Evolutionary conservation across 2,113 vertebrate genomes (phyloP), one percentile per base, ranked within the genome.

Genomic region (Spheniscus mendiculus): DNA sequence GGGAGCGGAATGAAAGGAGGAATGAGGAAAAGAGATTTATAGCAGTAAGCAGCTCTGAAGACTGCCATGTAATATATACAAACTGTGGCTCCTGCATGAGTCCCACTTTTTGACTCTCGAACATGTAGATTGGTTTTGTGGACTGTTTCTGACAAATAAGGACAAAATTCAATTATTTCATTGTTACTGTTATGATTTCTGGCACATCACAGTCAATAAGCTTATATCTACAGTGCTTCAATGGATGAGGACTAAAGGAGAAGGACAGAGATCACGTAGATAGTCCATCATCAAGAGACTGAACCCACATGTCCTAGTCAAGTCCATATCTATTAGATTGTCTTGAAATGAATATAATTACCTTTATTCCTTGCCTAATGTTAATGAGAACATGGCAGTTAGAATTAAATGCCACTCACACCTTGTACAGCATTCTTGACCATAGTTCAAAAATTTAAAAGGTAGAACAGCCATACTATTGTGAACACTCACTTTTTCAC

Each of bases 251-350:
- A 81, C 29, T 72, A 69, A 92, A 67, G 13, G 6, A 49, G 87
- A 83, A 92, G 25, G 32, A 71, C 13, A 21, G n/a, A 76, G 30
- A 61, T 32, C 3, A 53, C 4, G 1, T 3, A 55, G 32, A 42
- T 89, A 52, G 23, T 42, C 38, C 15, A 32, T 26, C 0, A 0
- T 17, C 6, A 42, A 66, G 8, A 70, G 10, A 65, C 15, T 66
- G 78, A 96, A 56, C 7, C 1, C 36, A 61, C 32, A n/a, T 29
- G 30, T 70, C 38, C 32, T 70, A 69, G 44, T 53, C 30, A 83
- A 63, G 27, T 30, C 29, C 9, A 9, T 32, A 56, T 34, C 16
- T 78, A 69, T 44, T 49, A 66, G 10, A 23, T 25, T 49, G 8
- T 32, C 56, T 45, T 77, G 23, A 83, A 80, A 93, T 61, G 2